phyloP scores from a whole-genome alignment of 2,113 vertebrate genomes.

The Tylochromis polylepis region DNA sequence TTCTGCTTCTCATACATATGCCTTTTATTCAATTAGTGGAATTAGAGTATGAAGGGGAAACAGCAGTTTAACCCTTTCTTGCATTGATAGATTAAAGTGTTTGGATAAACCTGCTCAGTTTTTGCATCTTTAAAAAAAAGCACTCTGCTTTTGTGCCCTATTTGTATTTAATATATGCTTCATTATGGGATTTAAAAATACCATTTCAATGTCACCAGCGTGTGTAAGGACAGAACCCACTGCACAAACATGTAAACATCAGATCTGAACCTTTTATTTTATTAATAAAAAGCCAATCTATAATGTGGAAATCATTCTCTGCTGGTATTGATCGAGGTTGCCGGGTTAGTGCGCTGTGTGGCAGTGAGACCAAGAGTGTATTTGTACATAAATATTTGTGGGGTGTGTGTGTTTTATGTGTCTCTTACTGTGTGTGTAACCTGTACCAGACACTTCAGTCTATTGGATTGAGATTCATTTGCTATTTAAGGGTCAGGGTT shows the following conservation, averaged over 20 bases:
- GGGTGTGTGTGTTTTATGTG: constrained; percentile 10
- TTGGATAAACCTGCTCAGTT: neutral
- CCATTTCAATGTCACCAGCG: neutral
- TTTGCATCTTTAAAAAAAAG: neutral
- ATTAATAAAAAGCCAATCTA: constrained; percentile 86
- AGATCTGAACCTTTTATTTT: constrained; percentile 72
- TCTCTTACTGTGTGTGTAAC: constrained; percentile 26
- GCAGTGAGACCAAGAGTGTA: constrained; percentile 19
- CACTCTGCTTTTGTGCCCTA: neutral
- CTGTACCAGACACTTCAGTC: constrained; percentile 80
- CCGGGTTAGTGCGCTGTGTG: neutral
- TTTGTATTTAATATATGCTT: neutral
- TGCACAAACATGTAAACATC: neutral
- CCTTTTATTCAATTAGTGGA: constrained; percentile 7
- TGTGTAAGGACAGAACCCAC: neutral
- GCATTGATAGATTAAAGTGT: neutral
- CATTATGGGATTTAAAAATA: neutral
- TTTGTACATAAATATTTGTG: constrained; percentile 39
- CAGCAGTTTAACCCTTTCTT: neutral
- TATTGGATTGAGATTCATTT: constrained; percentile 98
- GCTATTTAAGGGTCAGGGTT: constrained; percentile 98
- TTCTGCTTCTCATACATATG: neutral
- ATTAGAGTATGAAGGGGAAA: neutral
- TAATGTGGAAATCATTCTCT: constrained; percentile 90
- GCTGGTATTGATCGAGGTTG: constrained; percentile 78